Base-by-base conservation (phyloP, 2,797 vertebrate genomes). In the Paedocypris micromegethes region DNA sequence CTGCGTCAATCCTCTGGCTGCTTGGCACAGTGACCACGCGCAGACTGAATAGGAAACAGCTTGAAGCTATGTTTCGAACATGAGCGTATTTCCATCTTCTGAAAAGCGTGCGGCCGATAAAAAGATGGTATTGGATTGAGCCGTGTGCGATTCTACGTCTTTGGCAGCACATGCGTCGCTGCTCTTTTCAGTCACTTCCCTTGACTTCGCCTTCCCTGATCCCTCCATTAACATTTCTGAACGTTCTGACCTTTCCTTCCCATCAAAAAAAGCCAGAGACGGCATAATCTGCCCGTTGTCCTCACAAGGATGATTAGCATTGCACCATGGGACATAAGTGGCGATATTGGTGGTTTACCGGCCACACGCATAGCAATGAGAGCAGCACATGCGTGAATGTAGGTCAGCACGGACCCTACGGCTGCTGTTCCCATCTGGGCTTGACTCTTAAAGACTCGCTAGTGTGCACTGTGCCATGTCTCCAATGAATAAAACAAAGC, bases 31-130 rank as follows among this genome's bases (percentile, higher is more conserved):
- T 23, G 6, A n/a, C 23, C 44, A 45, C 5, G n/a, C 38, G 2
- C 44, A 80, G 80, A 82, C 85, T 78, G 81, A 80, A 80, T 80
- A 83, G 82, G 86, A 84, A 87, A 85, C 85, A 79, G 84, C 80
- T 76, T 83, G 84, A 87, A 66, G 80, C 82, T 74, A 80, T 47
- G 68, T 78, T 76, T 73, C 68, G 77, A 48, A 77, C 82, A 78
- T 83, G 86, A 87, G 88, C 81, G 72, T 74, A 59, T 67, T 71
- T 73, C 74, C 58, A 75, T 8, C 78, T 82, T 82, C 75, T 68
- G 56, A 76, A 79, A 83, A 75, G 51, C 77, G 49, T 9, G 76
- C 75, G 78, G 83, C 83, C 75, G 83, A 81, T 76, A 79, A 78
- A 80, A 83, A 73, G 81, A 57, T 77, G 72, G 75, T 79, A 78